Evolutionary conservation across 1,140 invertebrate species (phyloP), one percentile per base, ranked within the genome.

Genomic region (Formica exsecta): DNA sequence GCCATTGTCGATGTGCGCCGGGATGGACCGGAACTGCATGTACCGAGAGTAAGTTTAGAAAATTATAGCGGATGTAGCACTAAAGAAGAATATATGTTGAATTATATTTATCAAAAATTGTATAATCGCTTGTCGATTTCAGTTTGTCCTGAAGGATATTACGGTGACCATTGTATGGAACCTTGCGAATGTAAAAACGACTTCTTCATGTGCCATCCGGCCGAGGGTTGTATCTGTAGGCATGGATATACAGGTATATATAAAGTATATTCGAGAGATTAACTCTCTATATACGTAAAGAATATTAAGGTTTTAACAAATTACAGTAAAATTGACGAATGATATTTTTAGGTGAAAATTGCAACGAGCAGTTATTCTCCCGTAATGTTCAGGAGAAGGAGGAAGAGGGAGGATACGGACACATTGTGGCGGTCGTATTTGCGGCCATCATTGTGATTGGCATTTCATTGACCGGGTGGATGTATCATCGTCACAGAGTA

Each of bases 131-230:
- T 71, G 11, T 8, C 7, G 8, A 19, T 59, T 74, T 62, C 92
- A 98, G 98, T 98, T 86, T 99, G 98, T 90, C 98, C 98, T 0
- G 98, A 98, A 93, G 98, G 98, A 68, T 98, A 98, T 93, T 98
- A 97, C 94, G 98, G 98, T 25, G 97, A 98, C 85, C 97, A 98
- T 92, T 99, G 98, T 92, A 98, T 98, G 96, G 94, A 96, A 74
- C 95, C 96, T 0, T 98, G 98, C 92, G 96, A 97, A 83, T 98
- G 98, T 92, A 95, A 96, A 77, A 97, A 96, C 73, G 96, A 97
- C 11, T 93, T 92, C 62, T 98, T 97, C 94, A 96, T 97, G 73
- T 99, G 98, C 92, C 97, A 98, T 94, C 96, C 98, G 11, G 96
- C 97, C 3, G 92, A 96, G 3, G 98, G 98, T 19, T 99, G 98